Evolutionary conservation across 2,113 vertebrate species (phyloP), one percentile per base, ranked within the genome.

Genomic region (Percopsis transmontana): DNA sequence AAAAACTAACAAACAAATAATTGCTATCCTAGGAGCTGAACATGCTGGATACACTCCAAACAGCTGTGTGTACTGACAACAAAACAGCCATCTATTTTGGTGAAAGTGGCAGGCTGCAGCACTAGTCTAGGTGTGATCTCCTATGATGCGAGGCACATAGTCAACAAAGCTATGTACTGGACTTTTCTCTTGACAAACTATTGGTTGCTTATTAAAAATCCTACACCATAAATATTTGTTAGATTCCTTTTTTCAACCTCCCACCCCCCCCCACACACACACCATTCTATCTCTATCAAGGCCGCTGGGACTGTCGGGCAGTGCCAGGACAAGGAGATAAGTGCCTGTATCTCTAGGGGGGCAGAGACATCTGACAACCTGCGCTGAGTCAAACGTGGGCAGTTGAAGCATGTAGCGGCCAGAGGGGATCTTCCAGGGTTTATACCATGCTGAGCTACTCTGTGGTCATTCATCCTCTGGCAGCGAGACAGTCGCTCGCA

Each of bases 191-290:
- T 57, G 40, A 56, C 59, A 81, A 80, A 83, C 78, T 74, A 80
- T 55, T 64, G 64, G 61, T 73, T 77, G 70, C 74, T 84, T 85
- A 79, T 82, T 76, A 72, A 82, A 86, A 85, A 80, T 80, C 63
- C 74, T 67, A 24, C 67, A 82, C 72, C 67, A 80, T 79, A 53
- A 80, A 76, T 83, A 74, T 80, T 58, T 62, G 44, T 41, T 27
- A 50, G 44, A 44, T 39, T 47, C 41, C 40, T 21, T 21, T 58
- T 5, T 10, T 39, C 24, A 6, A n/a, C 33, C n/a, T 7, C 38
- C 15, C 18, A 39, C 40, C 13, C 38, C 2, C 3, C 11, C 18
- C 19, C 12, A 10, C 14, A 8, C 15, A 5, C 52, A 48, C 58
- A 5, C 33, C 4, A 18, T 5, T 60, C 39, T 53, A 10, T 71